Conservation (phyloP, 2,797 vertebrate species). For the Sebastolobus alascanus region DNA sequence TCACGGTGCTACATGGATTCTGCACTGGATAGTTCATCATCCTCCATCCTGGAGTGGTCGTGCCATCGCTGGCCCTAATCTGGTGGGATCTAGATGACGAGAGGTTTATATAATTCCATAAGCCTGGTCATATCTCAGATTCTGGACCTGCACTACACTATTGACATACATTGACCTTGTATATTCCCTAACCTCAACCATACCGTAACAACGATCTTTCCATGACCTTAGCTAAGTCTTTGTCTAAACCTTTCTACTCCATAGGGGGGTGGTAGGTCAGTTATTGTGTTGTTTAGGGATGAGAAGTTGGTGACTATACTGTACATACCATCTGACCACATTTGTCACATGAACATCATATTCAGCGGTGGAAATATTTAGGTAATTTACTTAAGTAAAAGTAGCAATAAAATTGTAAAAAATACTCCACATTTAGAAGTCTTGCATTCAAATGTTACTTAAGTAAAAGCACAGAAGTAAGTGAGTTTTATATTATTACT, state of each 20-base stretch:
- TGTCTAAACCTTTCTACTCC: too few species aligned
- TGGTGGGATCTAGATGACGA: slow-evolving; percentile 66
- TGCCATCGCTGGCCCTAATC: slow-evolving; percentile 71
- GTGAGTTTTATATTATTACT: neutral
- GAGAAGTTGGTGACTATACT: neutral
- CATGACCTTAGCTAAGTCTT: neutral
- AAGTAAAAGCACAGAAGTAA: neutral
- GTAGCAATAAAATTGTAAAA: neutral
- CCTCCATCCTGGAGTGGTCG: slow-evolving; percentile 57
- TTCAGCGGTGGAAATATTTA: neutral
- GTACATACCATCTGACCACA: slow-evolving; percentile 8
- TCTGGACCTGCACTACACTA: slow-evolving; percentile 35
- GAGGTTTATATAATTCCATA: slow-evolving; percentile 80
- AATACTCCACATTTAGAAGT: neutral
- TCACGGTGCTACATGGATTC: slow-evolving; percentile 51
- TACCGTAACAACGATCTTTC: neutral
- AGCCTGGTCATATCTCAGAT: slow-evolving; percentile 65
- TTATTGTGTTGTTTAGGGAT: neutral
- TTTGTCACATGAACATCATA: neutral
- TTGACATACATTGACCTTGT: slow-evolving; percentile 13
- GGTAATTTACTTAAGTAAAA: neutral
- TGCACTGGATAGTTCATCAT: slow-evolving; percentile 55
- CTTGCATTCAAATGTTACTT: neutral
- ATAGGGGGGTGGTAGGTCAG: too few species aligned
- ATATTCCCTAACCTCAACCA: slow-evolving; percentile 7